A percentile compares a stretch with the other conserved stretches of the same genome.
phyloP scores from a whole-genome alignment of 2,888 invertebrate genomes.

The Acrobeloides nanus region DNA sequence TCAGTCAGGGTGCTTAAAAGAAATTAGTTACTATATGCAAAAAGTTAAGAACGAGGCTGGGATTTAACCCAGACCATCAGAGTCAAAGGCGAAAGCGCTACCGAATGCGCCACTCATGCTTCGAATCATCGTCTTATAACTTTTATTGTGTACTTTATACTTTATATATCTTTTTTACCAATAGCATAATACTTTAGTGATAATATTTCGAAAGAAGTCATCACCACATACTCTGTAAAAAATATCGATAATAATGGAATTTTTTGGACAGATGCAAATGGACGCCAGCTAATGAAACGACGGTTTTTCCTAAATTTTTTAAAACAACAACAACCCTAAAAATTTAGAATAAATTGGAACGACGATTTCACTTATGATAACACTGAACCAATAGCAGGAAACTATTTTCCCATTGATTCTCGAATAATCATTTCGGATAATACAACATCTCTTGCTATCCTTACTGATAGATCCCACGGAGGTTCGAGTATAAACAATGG shows the following conservation, averaged over 20 bases:
- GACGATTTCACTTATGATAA: constrained; percentile 68
- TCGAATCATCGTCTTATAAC: too few relatives aligned
- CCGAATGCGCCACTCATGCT: too few relatives aligned
- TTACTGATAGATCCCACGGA: constrained; percentile 56
- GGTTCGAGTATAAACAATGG: constrained; percentile 38
- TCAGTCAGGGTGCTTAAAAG: too few relatives aligned
- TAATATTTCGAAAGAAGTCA: constrained; percentile 71
- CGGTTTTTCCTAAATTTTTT: too few relatives aligned
- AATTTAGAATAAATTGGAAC: constrained; percentile 56
- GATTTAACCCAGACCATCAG: too few relatives aligned
- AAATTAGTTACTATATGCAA: too few relatives aligned
- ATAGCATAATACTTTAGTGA: constrained; percentile 27
- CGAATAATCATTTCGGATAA: constrained; percentile 61
- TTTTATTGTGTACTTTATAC: too few relatives aligned
- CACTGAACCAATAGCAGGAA: constrained; percentile 71
- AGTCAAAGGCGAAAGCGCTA: too few relatives aligned
- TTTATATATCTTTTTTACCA: too few relatives aligned
- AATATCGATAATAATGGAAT: constrained; percentile 61
- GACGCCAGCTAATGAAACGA: constrained; percentile 60
- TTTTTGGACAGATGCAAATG: constrained; percentile 90
- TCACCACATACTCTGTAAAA: constrained; percentile 67
- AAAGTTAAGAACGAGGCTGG: too few relatives aligned
- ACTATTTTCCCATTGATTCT: constrained; percentile 86
- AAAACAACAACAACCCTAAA: background rate
- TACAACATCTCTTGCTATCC: constrained; percentile 53